Conservation (phyloP, 2,888 invertebrate species). For the Napeogenes inachia region DNA sequence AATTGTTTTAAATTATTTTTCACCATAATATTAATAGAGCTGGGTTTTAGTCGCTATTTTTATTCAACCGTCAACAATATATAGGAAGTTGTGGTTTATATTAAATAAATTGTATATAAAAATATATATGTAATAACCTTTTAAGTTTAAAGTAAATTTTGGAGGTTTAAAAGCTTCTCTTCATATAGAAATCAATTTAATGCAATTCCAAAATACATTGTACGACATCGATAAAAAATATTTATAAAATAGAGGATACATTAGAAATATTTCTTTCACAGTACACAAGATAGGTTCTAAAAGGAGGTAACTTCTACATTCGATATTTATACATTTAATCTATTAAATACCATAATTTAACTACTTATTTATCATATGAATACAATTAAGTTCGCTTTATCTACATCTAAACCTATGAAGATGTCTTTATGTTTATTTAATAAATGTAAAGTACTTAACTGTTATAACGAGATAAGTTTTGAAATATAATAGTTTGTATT, state of each 20-base stretch:
- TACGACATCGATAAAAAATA: conserved; percentile 44
- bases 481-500: not conserved
- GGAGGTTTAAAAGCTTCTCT: conserved; percentile 11
- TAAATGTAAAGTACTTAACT: conserved; percentile 15
- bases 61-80: no score
- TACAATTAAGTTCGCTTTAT: conserved; percentile 58
- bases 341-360: conserved; percentile 49
- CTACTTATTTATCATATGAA: conserved; percentile 64
- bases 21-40: conserved; percentile 24
- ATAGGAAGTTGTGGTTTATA: no score
- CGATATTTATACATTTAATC: conserved; percentile 48
- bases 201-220: conserved; percentile 48
- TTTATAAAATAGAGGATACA: conserved; percentile 44
- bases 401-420: conserved; percentile 49
- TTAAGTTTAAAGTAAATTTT: conserved; percentile 34
- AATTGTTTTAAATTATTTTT: conserved; percentile 33
- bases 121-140: conserved; percentile 31
- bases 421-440: conserved; percentile 14
- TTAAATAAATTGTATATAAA: no score
- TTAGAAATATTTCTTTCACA: conserved; percentile 45
- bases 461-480: conserved; percentile 13
- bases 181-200: conserved; percentile 52
- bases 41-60: no score
- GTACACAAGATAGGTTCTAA: conserved; percentile 55
- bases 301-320: conserved; percentile 53